Conservation (phyloP, 1,140 invertebrate genomes). For the Hyles euphorbiae region DNA sequence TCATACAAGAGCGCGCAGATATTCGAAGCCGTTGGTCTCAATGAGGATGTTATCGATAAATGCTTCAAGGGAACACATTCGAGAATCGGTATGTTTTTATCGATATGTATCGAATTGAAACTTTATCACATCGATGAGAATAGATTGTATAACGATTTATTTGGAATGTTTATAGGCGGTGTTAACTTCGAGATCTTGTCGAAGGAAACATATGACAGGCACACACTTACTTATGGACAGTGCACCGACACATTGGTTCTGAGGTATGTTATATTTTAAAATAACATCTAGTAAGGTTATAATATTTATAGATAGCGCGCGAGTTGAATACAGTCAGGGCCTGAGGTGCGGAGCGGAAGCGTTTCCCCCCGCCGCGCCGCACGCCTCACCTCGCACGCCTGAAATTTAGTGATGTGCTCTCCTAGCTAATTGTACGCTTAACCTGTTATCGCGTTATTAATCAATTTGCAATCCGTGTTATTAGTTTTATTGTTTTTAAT, state of each 20-base stretch:
- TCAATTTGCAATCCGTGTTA: too few species aligned
- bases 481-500: too few species aligned
- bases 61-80: conserved; percentile 97
- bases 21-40: conserved; percentile 97
- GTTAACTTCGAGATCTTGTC: conserved; percentile 93
- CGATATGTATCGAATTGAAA: conserved; percentile 10
- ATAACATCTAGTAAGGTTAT: too few species aligned
- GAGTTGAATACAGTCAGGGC: too few species aligned
- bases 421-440: too few species aligned
- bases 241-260: conserved; percentile 87
- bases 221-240: conserved; percentile 86
- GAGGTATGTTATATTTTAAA: conserved; percentile 54
- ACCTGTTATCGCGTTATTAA: too few species aligned
- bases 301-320: too few species aligned
- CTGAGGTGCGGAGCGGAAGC: too few species aligned
- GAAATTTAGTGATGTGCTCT: too few species aligned
- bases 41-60: conserved; percentile 93
- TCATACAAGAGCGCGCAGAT: conserved; percentile 99
- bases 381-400: too few species aligned
- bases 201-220: conserved; percentile 90
- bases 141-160: too few species aligned
- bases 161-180: conserved; percentile 79
- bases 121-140: neutral
- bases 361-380: too few species aligned
- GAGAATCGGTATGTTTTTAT: conserved; percentile 79